Base-by-base conservation (phyloP, 2,888 invertebrate species). In the Phasia obesa region DNA sequence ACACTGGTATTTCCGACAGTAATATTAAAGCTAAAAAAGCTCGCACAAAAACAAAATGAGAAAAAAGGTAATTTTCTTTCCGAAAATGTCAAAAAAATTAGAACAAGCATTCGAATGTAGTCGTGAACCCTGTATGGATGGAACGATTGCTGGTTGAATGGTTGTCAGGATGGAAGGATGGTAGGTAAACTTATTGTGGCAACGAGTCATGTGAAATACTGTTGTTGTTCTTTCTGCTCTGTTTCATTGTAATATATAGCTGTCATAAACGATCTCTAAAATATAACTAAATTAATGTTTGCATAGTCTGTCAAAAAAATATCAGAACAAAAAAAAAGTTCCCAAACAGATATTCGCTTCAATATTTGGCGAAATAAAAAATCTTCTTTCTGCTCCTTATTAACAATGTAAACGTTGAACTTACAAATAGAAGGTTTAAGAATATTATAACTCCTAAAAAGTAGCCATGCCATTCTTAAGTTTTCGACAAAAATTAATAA, bases 221-320 rank as follows among this genome's bases (percentile, higher is more conserved):
- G 13, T 25, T 75, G 35, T 11, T 57, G 38, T 55, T 53, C 53
- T 23, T 7, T 27, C 17, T 62, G 55, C 17, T 77, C 25, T 38
- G 47, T 42, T 69, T 21, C 47, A 62, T 62, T 71, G 78, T 78
- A 71, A 78, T 78, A 78, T 71, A 71, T 71, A 64, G 78, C 78
- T 71, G 71, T 65, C 78, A 78, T 78, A 78, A 78, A 65, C 64
- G 78, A 78, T 71, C 78, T 38, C 71, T 49, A 71, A 71, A 78
- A 71, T 71, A 78, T 78, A 57, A 64, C 71, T 78, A 78, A 78
- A 78, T 78, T 71, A 71, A 65, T 71, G 78, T 78, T 71, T 57
- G 64, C 49, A 65, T 71, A 64, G 78, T 71, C 71, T 71, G 77
- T 78, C 70, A n/a, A 70, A 71, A 77, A 75, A 47, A 44, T 42